Evolutionary conservation across 2,797 vertebrate genomes (phyloP), one percentile per base, ranked within the genome.

Genomic region (Macropus fuliginosus): DNA sequence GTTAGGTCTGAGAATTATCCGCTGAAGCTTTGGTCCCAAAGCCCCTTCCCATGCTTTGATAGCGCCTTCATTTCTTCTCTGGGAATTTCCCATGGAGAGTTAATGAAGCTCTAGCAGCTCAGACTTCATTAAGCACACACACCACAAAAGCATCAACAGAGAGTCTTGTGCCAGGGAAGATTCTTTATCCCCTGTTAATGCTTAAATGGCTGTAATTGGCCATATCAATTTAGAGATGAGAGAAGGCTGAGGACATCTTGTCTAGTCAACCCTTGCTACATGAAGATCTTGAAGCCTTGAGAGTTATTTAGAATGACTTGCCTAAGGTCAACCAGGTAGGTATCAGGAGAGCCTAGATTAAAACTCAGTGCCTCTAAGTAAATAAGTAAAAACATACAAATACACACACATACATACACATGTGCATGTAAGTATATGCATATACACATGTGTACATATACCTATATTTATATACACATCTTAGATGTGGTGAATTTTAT

Each of bases 171-270:
- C 24, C 74, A 87, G 40, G 10, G 74, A 87, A 87, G 24, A 87
- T 87, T 87, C 74, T 87, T 46, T 87, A 87, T 87, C 74, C 74
- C 74, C 74, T 87, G 74, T 87, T 87, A 87, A 50, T 87, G 74
- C 74, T 87, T 27, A 87, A 87, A 87, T 87, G 40, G 74, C 74
- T 87, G 74, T 14, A 87, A 87, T 87, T 87, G 74, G 24, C 74
- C 74, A 87, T 46, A 81, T 46, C 24, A 50, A 27, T 24, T 46
- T 46, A 87, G 21, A 87, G 40, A 50, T 50, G 9, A 11, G 31
- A 87, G 21, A 87, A 87, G 46, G 5, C 4, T 46, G 40, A 87
- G 40, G 40, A 3, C 8, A 46, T 28, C 9, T 87, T 87, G 8
- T 50, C 74, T 50, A 87, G 40, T 27, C 66, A 9, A 81, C 8